Base-by-base conservation (phyloP, 2,888 invertebrate genomes). In the Cephus nigrinus region DNA sequence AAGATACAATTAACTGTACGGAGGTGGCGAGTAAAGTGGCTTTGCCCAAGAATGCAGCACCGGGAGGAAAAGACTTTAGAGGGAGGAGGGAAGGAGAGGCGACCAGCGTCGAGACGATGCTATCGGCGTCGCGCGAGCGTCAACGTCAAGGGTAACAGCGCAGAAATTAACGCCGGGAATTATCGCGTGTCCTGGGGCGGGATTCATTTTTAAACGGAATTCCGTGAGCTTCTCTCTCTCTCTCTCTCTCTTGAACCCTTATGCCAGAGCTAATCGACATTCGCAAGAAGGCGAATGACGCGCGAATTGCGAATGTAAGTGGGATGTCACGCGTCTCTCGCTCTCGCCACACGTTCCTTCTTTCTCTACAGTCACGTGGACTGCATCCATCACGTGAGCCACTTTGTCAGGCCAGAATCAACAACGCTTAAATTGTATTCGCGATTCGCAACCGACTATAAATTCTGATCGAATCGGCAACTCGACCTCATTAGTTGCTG, bases 371-470 rank as follows among this genome's bases (percentile, higher is more conserved):
- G 84, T 82, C 85, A 81, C 82, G 83, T 82, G 82, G 74, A 81
- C 76, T 82, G 83, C 87, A 89, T 89, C 86, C 86, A 86, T 89
- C 89, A 89, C 87, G 84, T 82, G 84, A 85, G 83, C 85, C 86
- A 88, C 89, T 88, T 89, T 89, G 89, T 89, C 89, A 86, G 81
- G 80, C 78, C 81, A 84, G 84, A 87, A 88, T 87, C 87, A 86
- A 85, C 86, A 86, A 83, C 84, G 86, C 85, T 89, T 87, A 87
- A 89, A 89, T 88, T 88, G 88, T 89, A 88, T 88, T 89, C 86
- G 87, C 87, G 87, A 87, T 87, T 86, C 84, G 87, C 82, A 84
- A 83, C 82, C 82, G 81, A 83, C 85, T 84, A 86, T 86, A 87
- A 86, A 86, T 86, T 87, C 82, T 83, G 86, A 86, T 86, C 85